Evolutionary conservation across 23 tunicate genomes (phyloP), one percentile per base, ranked within the genome.

Genomic region (Halocynthia aurantium): DNA sequence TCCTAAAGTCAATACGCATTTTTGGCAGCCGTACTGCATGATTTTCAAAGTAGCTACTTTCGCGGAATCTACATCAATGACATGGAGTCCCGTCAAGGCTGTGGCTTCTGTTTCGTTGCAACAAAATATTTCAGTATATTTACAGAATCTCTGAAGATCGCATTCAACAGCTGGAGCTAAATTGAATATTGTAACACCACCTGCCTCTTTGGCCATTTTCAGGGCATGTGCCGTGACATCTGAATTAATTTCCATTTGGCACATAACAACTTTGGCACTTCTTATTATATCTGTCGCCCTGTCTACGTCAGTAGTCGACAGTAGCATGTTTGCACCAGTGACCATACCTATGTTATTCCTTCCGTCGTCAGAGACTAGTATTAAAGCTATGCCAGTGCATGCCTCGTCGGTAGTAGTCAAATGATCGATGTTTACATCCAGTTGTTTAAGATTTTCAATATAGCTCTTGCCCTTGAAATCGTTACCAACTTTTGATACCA

Each of bases 351-450:
- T 86, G 11, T 76, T 49, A 76, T 93, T 93, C 18, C 6, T 62
- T 8, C 98, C 98, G 69, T 75, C 83, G 12, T 83, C 81, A 21
- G 62, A 75, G 53, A 93, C 98, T 7, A 75, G 60, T 20, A 93
- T 93, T 0, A 93, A 76, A n/a, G 98, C 98, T 67, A 93, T 87
- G 22, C 98, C 98, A 66, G 98, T 93, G 10, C 80, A 74, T 8
- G 83, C 40, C 4, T 79, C 70, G 6, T 77, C 31, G 7, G 91
- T 91, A 50, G 13, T 70, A 5, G 62, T 13, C 11, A 91, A 60
- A 56, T 77, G 57, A 9, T 77, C 84, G 13, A 81, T 72, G 50
- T 85, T 72, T 6, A 85, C 81, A 40, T 73, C 81, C 31, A 72
- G 10, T 71, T 76, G 19, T 71, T 77, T 71, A 80, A 93, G 76